Evolutionary conservation across 2,888 invertebrate species (phyloP), one percentile per base, ranked within the genome.

Genomic region (Limenitis camilla): DNA sequence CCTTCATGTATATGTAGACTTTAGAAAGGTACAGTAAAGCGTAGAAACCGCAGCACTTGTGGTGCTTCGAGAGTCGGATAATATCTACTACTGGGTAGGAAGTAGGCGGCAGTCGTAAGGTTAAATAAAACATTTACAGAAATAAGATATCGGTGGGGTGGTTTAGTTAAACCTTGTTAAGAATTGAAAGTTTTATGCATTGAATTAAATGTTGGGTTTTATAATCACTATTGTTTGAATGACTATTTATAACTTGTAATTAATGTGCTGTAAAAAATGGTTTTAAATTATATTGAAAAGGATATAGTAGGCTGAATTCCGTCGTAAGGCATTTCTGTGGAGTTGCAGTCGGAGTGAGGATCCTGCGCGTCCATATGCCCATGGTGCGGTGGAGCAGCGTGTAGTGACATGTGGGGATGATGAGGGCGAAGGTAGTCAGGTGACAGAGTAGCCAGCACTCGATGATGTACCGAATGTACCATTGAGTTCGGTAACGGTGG

Each of bases 241-340:
- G 35, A 45, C 45, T 36, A 19, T 19, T 19, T 19, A 11, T 8
- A 10, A 45, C 10, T 28, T 28, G 33, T 45, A 29, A 11, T 6
- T 29, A 38, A 36, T 19, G n/a, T n/a, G 36, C 19, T 32, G 9
- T 19, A 19, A 19, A 19, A 19, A 19, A 11, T 28, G 5, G 7
- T 35, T 48, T 42, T 43, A 36, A 40, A 32, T 48, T 69, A 64
- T 87, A 89, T 91, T 75, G 90, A 92, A 95, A 96, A 96, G 94
- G 96, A 96, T 95, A 96, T 96, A 91, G 96, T 95, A 92, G 96
- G 95, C 90, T 95, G 94, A 89, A 95, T 91, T 82, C 95, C 95
- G 84, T 96, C 96, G 90, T 95, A 96, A 74, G 92, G 92, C 87
- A 95, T 93, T 85, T 96, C 96, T 60, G 93, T 95, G 71, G 95